Conservation (phyloP, 2,797 vertebrate genomes). For the Gambelia wislizenii region DNA sequence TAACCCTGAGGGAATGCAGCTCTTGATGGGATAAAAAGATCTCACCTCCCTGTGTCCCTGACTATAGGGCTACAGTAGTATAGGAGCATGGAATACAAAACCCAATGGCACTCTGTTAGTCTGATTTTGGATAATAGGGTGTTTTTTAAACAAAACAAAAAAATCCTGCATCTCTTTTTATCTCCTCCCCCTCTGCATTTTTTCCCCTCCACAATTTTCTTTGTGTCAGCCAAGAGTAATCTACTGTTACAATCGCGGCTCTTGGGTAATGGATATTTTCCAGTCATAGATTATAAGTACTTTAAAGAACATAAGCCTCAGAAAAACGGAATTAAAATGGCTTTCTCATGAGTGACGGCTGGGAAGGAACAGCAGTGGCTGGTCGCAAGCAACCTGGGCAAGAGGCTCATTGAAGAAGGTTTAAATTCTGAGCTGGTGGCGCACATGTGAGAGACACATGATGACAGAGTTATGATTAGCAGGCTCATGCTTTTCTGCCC, state of each 20-base stretch:
- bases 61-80: neutral
- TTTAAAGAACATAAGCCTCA: slow-evolving; percentile 68
- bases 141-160: slow-evolving; percentile 24
- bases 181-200: neutral
- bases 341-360: slow-evolving; percentile 62
- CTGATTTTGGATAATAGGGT: slow-evolving; percentile 7
- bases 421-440: slow-evolving; percentile 60
- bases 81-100: neutral
- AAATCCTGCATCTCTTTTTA: neutral
- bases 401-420: slow-evolving; percentile 54
- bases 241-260: slow-evolving; percentile 62
- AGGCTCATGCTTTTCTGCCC: slow-evolving; percentile 46
- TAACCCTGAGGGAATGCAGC: too few relatives aligned
- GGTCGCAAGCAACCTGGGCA: slow-evolving; percentile 50
- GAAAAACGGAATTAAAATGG: slow-evolving; percentile 70
- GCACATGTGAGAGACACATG: neutral
- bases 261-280: slow-evolving; percentile 68
- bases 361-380: slow-evolving; percentile 54
- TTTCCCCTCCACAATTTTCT: slow-evolving; percentile 63
- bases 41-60: too few relatives aligned
- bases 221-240: slow-evolving; percentile 70
- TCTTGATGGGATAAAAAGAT: too few relatives aligned
- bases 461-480: slow-evolving; percentile 47
- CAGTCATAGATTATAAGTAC: slow-evolving; percentile 74
- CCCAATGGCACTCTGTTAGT: neutral